Evolutionary conservation across 2,113 vertebrate species (phyloP), one percentile per base, ranked within the genome.

Genomic region (Tapirus terrestris): DNA sequence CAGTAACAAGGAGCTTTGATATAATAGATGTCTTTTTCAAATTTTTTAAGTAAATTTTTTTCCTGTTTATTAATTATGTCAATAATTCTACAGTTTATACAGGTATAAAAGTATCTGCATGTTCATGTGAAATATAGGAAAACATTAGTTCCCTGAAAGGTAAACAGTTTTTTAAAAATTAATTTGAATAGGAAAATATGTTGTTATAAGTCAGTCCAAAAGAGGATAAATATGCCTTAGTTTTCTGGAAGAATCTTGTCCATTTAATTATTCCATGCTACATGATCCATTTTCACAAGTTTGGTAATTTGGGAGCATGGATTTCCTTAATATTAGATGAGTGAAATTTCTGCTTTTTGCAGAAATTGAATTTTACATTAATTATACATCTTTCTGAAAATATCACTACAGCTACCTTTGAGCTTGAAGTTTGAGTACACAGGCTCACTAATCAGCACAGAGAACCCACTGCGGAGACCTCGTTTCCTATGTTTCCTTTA

Each of bases 61-160:
- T 98, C 33, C 87, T 96, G 43, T 68, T 96, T 91, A 93, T 95
- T 58, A 96, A 60, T 95, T 83, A 65, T 72, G 29, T 29, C 89
- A 31, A 9, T 97, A 79, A 36, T 91, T 18, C 56, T 92, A 92
- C 2, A 79, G 9, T 93, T 94, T 63, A 27, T 97, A 36, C 65
- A 75, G 60, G 21, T 3, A 0, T 95, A 92, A 94, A 97, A 93
- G 96, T 83, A 91, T 85, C 18, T 96, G 27, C 72, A 56, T 86
- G n/a, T 93, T 94, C 4, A 2, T 90, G 3, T 95, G 11, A 95
- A 92, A 94, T 96, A 84, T 25, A 84, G 43, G 13, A 79, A 95
- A 94, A 61, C 17, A 82, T 51, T 84, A 93, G 27, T 92, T 93
- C 16, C 45, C 84, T 77, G 16, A 53, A 93, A 82, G 31, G 16